Percentiles rank a stretch among this genome's conserved stretches.
phyloP scores from a whole-genome alignment of 53 echinoderm and acorn worm species.

The Mesocentrotus franciscanus region DNA sequence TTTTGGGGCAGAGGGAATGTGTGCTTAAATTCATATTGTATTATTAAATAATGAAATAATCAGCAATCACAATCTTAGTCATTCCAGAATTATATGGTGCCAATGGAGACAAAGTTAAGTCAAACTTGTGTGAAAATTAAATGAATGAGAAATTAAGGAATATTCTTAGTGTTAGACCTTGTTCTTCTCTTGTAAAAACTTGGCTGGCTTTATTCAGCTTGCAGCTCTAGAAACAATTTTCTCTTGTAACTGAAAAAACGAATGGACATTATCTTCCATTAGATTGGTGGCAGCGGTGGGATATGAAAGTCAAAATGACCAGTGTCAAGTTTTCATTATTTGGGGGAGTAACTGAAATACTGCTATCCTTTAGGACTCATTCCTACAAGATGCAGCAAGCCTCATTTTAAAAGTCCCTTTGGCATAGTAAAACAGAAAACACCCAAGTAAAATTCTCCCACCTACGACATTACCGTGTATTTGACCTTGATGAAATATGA shows the following conservation, averaged over 20 bases:
- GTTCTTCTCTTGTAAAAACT: too few relatives aligned
- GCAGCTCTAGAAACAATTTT: neutral
- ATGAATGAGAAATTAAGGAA: too few relatives aligned
- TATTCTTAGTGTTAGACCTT: too few relatives aligned
- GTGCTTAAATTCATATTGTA: too few relatives aligned
- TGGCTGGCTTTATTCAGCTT: neutral
- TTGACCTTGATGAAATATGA: neutral
- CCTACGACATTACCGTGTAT: neutral
- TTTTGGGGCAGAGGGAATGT: too few relatives aligned
- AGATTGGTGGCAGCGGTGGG: slow-evolving; percentile 17
- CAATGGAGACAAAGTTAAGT: too few relatives aligned
- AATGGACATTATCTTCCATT: neutral
- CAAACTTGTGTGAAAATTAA: too few relatives aligned
- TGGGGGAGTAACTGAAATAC: neutral
- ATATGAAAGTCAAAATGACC: neutral
- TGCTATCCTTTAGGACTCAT: neutral
- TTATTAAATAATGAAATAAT: too few relatives aligned
- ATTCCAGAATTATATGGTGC: too few relatives aligned
- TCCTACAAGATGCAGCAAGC: neutral
- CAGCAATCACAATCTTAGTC: too few relatives aligned
- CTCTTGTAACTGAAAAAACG: neutral
- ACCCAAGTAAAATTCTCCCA: neutral
- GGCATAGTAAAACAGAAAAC: neutral
- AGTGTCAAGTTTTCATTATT: neutral
- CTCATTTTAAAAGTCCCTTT: neutral